Evolutionary conservation across 2,888 invertebrate species (phyloP).

Genomic region (Cheilosia variabilis): DNA sequence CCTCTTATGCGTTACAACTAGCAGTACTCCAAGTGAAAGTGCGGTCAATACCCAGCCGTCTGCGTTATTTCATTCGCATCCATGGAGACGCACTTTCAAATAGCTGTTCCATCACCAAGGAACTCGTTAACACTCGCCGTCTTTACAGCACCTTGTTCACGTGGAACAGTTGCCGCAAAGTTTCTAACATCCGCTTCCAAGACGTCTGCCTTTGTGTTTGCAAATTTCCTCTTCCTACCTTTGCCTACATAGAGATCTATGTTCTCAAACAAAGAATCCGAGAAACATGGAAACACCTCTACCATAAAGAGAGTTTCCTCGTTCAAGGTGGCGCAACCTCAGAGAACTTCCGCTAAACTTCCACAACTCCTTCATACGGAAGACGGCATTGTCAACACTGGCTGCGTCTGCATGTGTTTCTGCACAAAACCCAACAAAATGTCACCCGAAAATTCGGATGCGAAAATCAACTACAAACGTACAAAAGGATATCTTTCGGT

Average conservation of each 20-base stretch:
- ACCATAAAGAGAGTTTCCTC: slow-evolving; percentile 27
- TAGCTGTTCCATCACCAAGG: not conserved
- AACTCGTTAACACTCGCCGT: slow-evolving; percentile 30
- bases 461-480: slow-evolving; percentile 21
- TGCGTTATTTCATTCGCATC: too few species aligned
- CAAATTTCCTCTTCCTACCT: not conserved
- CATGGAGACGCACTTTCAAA: too few species aligned
- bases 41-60: too few species aligned
- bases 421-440: slow-evolving; percentile 23
- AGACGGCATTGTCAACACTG: too few species aligned
- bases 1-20: too few species aligned
- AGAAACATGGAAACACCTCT: slow-evolving; percentile 42
- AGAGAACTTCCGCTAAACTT: slow-evolving; percentile 51
- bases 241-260: not conserved
- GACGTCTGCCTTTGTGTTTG: not conserved
- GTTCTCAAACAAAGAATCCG: slow-evolving; percentile 13
- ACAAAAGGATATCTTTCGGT: slow-evolving; percentile 41
- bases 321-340: slow-evolving; percentile 4
- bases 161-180: slow-evolving; percentile 16
- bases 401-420: not conserved
- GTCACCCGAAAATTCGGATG: slow-evolving; percentile 37
- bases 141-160: slow-evolving; percentile 13
- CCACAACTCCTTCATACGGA: not conserved
- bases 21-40: too few species aligned
- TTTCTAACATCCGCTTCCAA: slow-evolving; percentile 13